These are phyloP conservation scores for Lepidocolaptes lacrymiger DNA, from an alignment of 2,797 vertebrate genomes.

Conservation along the genomic window DNA sequence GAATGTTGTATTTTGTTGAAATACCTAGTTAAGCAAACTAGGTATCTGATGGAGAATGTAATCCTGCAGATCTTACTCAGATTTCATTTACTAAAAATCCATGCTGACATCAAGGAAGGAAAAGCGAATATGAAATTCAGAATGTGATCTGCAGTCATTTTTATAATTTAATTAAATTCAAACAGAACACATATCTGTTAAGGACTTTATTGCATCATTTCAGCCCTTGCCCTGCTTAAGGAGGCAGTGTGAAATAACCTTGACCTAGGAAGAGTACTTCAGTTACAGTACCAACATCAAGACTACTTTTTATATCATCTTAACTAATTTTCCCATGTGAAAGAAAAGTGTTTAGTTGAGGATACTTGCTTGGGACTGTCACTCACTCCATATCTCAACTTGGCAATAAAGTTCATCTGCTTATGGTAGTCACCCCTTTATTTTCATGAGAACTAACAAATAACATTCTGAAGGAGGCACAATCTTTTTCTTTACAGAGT, in stretches of 20 bases:
- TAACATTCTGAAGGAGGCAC: not conserved
- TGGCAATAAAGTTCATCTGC: not conserved
- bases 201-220: not conserved
- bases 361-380: not conserved
- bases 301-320: not conserved
- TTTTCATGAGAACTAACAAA: not conserved
- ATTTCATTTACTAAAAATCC: not conserved
- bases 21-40: not conserved
- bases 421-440: not conserved
- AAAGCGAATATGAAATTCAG: not conserved
- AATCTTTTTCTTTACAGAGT: not conserved
- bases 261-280: not conserved
- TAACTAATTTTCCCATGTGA: not conserved
- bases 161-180: not conserved
- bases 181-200: not conserved
- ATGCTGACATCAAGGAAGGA: not conserved
- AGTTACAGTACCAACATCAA: not conserved
- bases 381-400: not conserved
- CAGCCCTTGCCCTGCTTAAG: not conserved
- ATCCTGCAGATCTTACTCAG: not conserved
- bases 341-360: not conserved
- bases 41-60: not conserved
- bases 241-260: not conserved
- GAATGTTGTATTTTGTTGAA: not conserved
- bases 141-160: not conserved